Conservation (phyloP, 2,888 invertebrate species). For the Nemotelus nigrinus region DNA sequence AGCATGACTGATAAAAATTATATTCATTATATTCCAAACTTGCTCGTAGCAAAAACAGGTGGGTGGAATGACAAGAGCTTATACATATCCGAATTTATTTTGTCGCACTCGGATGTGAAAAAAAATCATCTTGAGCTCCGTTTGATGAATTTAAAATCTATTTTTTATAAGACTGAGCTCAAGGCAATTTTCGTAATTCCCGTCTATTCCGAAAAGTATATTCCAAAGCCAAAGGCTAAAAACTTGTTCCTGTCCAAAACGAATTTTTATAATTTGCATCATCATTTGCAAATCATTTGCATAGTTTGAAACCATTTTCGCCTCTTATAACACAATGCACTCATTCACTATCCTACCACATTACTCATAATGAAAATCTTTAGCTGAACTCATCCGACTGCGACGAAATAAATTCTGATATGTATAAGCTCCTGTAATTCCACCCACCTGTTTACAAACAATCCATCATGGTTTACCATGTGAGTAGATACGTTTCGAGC, state of each 20-base stretch:
- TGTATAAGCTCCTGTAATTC: conserved; percentile 42
- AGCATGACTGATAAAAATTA: background rate
- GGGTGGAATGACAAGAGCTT: conserved; percentile 43
- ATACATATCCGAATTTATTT: conserved; percentile 41
- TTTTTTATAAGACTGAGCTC: too few species aligned
- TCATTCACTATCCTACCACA: too few species aligned
- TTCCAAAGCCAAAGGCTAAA: too few species aligned
- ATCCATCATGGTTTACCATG: conserved; percentile 24
- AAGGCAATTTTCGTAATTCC: too few species aligned
- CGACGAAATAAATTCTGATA: conserved; percentile 42
- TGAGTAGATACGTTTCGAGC: background rate
- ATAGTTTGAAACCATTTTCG: too few species aligned
- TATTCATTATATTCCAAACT: background rate
- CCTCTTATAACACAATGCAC: too few species aligned
- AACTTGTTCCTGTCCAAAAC: too few species aligned
- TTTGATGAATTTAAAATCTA: background rate
- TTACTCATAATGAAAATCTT: background rate
- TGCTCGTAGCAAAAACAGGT: conserved; percentile 8
- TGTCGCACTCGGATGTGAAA: conserved; percentile 24
- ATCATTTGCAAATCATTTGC: too few species aligned
- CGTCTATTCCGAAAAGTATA: too few species aligned
- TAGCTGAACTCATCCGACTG: conserved; percentile 19
- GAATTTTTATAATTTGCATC: too few species aligned
- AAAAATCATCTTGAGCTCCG: background rate
- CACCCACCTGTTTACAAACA: conserved; percentile 39